Percentiles rank a stretch among this genome's conserved stretches.
Evolutionary conservation across 2,113 vertebrate species (phyloP).

Genomic region (Scolopax mira): DNA sequence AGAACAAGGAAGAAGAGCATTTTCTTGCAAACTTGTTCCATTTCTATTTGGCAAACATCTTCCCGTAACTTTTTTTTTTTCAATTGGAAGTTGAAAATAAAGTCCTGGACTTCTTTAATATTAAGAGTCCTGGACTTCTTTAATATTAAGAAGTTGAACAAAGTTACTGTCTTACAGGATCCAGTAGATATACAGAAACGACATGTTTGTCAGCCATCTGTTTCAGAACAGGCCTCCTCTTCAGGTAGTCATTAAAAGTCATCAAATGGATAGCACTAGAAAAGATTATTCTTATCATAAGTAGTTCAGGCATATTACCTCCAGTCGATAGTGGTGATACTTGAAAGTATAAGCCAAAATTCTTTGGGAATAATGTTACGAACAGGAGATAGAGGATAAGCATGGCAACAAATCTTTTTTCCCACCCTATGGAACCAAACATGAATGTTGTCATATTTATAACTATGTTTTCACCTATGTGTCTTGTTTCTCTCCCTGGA

Average conservation of each 20-base stretch:
- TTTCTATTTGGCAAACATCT: not conserved
- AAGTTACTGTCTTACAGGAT: not conserved
- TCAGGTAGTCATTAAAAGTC: not conserved
- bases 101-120: not conserved
- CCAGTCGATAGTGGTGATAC: constrained; percentile 10
- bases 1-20: not conserved
- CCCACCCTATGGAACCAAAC: not conserved
- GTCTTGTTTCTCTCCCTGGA: not conserved
- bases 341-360: not conserved
- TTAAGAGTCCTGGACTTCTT: not conserved
- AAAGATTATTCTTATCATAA: not conserved
- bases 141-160: not conserved
- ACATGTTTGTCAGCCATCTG: not conserved
- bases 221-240: not conserved
- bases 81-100: not conserved
- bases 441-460: not conserved
- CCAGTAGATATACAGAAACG: not conserved
- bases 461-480: not conserved
- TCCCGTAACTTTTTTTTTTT: not conserved
- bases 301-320: not conserved
- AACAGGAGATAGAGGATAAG: not conserved
- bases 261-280: not conserved
- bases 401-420: not conserved
- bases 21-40: not conserved
- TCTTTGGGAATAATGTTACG: not conserved